Evolutionary conservation across 2,797 vertebrate species (phyloP).

Genomic region (Pseudochirops corinnae): DNA sequence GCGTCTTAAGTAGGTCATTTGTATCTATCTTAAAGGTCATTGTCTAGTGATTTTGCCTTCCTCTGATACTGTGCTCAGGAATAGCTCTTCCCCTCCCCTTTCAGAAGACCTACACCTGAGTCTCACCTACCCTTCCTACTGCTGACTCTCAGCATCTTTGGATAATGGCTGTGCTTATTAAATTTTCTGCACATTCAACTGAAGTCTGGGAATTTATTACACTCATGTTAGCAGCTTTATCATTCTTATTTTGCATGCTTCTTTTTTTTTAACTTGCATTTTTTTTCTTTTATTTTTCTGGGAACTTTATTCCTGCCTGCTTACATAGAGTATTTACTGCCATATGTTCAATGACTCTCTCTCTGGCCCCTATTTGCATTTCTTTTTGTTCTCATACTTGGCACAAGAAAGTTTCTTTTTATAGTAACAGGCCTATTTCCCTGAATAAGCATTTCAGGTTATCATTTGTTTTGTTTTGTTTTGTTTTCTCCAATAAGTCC

Average conservation of each 20-base stretch:
- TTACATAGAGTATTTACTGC: neutral
- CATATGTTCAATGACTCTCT: constrained; percentile 20
- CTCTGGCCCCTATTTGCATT: neutral
- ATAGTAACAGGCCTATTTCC: neutral
- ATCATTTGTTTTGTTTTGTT: neutral
- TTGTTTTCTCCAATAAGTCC: neutral
- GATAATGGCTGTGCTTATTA: constrained; percentile 79
- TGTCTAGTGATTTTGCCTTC: constrained; percentile 10
- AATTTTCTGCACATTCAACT: constrained; percentile 79
- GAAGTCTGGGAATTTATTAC: constrained; percentile 70
- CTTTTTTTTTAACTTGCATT: constrained; percentile 13
- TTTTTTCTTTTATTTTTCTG: constrained; percentile 53
- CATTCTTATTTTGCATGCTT: constrained; percentile 73
- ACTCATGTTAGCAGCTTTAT: constrained; percentile 70
- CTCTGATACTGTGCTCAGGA: neutral
- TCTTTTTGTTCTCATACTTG: neutral
- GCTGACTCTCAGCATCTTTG: constrained; percentile 68
- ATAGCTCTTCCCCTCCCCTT: neutral
- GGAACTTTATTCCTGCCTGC: constrained; percentile 51
- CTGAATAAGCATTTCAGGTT: constrained; percentile 23
- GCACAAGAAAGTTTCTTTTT: neutral
- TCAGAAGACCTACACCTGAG: constrained; percentile 34
- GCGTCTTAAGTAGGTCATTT: constrained; percentile 49
- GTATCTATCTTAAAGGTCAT: constrained; percentile 62
- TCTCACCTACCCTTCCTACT: neutral